Evolutionary conservation across 2,888 invertebrate genomes (phyloP).

Genomic region (Diaphora mendica): DNA sequence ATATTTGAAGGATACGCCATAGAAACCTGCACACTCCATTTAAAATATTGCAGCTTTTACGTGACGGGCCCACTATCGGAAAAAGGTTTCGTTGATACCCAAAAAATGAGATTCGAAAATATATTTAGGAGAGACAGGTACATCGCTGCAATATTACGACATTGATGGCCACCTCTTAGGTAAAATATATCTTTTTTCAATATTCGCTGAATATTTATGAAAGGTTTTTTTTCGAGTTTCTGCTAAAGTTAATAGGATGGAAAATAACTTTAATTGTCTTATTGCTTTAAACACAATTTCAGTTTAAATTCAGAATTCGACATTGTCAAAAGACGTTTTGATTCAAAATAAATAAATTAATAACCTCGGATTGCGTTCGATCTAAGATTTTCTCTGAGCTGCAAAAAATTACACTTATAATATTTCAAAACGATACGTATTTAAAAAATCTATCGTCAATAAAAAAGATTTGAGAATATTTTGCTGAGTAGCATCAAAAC

Average conservation of each 20-base stretch:
- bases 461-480: too few species aligned
- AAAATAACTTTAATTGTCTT: constrained; percentile 24
- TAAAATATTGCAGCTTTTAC: constrained; percentile 27
- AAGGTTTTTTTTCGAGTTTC: constrained; percentile 16
- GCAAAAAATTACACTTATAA: constrained; percentile 13
- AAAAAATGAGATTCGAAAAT: constrained; percentile 27
- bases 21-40: constrained; percentile 23
- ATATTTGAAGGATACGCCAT: constrained; percentile 24
- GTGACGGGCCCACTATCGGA: constrained; percentile 13
- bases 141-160: constrained; percentile 25
- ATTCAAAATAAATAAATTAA: constrained; percentile 26
- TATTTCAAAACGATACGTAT: too few species aligned
- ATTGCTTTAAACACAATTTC: constrained; percentile 21
- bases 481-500: too few species aligned
- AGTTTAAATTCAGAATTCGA: constrained; percentile 16
- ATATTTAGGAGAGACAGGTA: constrained; percentile 26
- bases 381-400: constrained; percentile 37
- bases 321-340: not conserved
- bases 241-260: not conserved
- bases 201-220: constrained; percentile 7
- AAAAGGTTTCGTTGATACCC: constrained; percentile 29
- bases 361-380: constrained; percentile 23
- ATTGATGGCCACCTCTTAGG: constrained; percentile 30
- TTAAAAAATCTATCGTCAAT: too few species aligned
- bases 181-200: constrained; percentile 19